Evolutionary conservation across 2,797 vertebrate species (phyloP), one percentile per base, ranked within the genome.

Genomic region (Protonibea diacanthus): DNA sequence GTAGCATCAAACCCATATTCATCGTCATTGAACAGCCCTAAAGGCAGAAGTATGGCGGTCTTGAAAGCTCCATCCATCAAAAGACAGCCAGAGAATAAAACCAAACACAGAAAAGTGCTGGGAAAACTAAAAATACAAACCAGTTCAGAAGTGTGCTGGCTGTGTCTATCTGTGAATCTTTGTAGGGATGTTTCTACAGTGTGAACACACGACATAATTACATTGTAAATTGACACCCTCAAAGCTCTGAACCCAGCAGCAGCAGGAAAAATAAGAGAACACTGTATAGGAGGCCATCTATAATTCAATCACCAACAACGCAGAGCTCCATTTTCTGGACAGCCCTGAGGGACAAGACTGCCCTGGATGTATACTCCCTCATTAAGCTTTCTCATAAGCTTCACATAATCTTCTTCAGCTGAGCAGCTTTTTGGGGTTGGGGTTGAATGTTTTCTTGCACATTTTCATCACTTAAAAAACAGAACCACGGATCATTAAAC

Each of bases 241-340:
- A 7, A 17, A 21, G 12, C 33, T 45, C 3, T 42, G 48, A 12
- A 59, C 13, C 23, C 20, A 38, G n/a, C 18, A 57, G 49, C 29
- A 60, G 40, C 21, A 53, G 8, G 52, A 18, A 59, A 21, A 71
- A 57, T 68, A 49, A 27, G 9, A 23, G 12, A 67, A 21, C 42
- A 4, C 9, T 2, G 11, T 14, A 44, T 44, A n/a, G 38, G 42
- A 33, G 64, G 21, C 56, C 55, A 73, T 75, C 51, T 71, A 38
- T 59, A 66, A 61, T 63, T 9, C 71, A 63, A 74, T 76, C 67
- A 73, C 51, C 59, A 75, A 78, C 59, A 68, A 59, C 25, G 70
- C 76, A 71, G 14, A 56, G 78, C 70, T 67, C 52, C 59, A 76
- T 81, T 71, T 75, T 27, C 51, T 71, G 56, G 68, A 81, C 49